These are phyloP conservation scores for Gerosis bhagava DNA, from an alignment of 2,888 invertebrate genomes.

Conservation along the genomic window DNA sequence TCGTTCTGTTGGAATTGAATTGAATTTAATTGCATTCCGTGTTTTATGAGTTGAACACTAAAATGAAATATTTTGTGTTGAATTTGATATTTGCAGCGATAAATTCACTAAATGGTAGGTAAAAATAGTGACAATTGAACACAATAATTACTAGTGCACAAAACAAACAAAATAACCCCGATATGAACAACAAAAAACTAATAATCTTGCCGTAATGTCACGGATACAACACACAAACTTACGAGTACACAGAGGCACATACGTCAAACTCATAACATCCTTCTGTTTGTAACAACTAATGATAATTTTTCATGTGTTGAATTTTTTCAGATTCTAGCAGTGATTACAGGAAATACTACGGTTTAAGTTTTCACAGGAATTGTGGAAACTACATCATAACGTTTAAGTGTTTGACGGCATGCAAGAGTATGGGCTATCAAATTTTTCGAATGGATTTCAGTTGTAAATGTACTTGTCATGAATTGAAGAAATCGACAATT, in stretches of 20 bases:
- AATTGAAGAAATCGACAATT: constrained; percentile 51
- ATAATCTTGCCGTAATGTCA: too few relatives aligned
- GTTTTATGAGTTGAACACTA: constrained; percentile 30
- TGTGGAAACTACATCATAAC: constrained; percentile 50
- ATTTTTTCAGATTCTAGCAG: constrained; percentile 40
- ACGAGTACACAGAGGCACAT: too few relatives aligned
- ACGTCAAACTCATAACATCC: too few relatives aligned
- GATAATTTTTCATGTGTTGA: too few relatives aligned
- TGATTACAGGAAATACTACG: constrained; percentile 56
- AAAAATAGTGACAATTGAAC: constrained; percentile 17
- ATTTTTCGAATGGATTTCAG: constrained; percentile 48
- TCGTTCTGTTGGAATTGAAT: constrained; percentile 24
- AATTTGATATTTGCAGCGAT: constrained; percentile 34
- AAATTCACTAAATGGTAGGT: constrained; percentile 38
- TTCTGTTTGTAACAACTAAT: too few relatives aligned
- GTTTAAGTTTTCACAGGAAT: constrained; percentile 48
- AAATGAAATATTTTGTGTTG: constrained; percentile 39
- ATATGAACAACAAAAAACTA: too few relatives aligned
- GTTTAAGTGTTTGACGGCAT: constrained; percentile 62
- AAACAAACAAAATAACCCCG: too few relatives aligned
- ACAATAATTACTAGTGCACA: constrained; percentile 18
- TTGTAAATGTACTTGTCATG: constrained; percentile 63
- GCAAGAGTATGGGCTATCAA: constrained; percentile 60
- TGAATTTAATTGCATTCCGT: constrained; percentile 28
- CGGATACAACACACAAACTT: too few relatives aligned